A percentile compares a stretch with the other conserved stretches of the same genome.
phyloP scores from a whole-genome alignment of 2,113 vertebrate genomes.

The Cyphomyrus plagiostoma region DNA sequence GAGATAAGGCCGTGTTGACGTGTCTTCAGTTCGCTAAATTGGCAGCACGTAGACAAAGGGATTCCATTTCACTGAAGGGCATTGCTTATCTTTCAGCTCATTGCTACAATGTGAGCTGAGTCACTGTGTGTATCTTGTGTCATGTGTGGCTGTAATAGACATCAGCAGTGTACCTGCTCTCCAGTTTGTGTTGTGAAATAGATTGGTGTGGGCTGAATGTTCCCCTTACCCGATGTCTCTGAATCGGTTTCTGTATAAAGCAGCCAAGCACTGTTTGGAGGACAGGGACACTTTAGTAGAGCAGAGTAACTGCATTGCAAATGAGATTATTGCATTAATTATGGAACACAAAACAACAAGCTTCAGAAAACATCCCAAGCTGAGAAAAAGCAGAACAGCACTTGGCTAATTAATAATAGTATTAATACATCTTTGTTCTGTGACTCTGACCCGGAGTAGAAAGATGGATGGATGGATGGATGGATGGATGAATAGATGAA shows the following conservation, averaged over 20 bases:
- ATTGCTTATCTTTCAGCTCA: background rate
- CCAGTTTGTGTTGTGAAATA: background rate
- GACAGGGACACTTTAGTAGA: background rate
- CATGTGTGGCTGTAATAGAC: background rate
- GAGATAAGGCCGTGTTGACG: background rate
- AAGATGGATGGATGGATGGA: background rate
- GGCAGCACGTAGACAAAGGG: background rate
- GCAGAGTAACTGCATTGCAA: background rate
- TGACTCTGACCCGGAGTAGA: background rate
- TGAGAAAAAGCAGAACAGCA: background rate
- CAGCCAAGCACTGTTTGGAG: background rate
- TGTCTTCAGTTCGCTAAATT: background rate
- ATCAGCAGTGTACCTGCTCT: background rate
- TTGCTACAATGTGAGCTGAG: background rate
- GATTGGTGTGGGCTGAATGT: background rate
- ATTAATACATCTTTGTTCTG: background rate
- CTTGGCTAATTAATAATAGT: background rate
- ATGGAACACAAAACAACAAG: background rate
- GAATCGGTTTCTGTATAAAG: background rate
- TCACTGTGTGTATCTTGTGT: background rate
- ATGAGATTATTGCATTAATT: background rate
- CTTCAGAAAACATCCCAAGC: background rate
- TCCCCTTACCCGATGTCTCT: background rate
- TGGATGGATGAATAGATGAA: background rate
- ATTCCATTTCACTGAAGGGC: background rate